Percentiles rank a stretch among this genome's conserved stretches.
These are phyloP conservation scores for Palaemon carinicauda DNA, from an alignment of 1,140 invertebrate genomes.

Conservation along the genomic window DNA sequence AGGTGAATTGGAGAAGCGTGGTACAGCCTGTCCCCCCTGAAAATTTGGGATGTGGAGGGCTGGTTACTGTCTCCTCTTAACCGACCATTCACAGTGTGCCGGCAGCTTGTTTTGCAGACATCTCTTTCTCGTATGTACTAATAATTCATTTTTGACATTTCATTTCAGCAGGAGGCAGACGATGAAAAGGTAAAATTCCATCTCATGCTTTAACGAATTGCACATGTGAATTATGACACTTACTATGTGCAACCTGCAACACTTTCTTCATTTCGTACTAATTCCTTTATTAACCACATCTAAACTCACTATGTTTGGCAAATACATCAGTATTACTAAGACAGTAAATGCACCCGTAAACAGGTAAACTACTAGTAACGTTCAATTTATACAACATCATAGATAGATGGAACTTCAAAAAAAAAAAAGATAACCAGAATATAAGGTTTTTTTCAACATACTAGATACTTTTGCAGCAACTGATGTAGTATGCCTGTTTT, in stretches of 20 bases:
- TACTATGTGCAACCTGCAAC: slow-evolving; percentile 27
- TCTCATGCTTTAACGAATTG: slow-evolving; percentile 17
- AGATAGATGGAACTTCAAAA: neutral
- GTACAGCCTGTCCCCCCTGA: no score
- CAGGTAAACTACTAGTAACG: neutral
- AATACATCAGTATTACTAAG: neutral
- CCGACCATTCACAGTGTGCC: neutral
- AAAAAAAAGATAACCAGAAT: no score
- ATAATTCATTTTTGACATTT: slow-evolving; percentile 25
- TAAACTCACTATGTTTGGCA: neutral
- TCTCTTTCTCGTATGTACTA: neutral
- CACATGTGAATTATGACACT: slow-evolving; percentile 24
- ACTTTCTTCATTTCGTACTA: neutral
- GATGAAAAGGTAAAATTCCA: slow-evolving; percentile 39
- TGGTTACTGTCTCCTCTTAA: neutral
- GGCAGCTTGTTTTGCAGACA: neutral
- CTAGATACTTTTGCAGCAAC: neutral
- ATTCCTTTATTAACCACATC: neutral
- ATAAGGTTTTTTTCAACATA: neutral
- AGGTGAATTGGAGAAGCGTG: no score
- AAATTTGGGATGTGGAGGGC: no score
- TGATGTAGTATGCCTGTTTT: neutral
- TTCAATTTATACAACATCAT: neutral
- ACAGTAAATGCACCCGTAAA: neutral
- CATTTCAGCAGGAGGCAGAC: slow-evolving; percentile 41